Conservation (phyloP, 2,888 invertebrate genomes). For the Agrenia bidenticulata region DNA sequence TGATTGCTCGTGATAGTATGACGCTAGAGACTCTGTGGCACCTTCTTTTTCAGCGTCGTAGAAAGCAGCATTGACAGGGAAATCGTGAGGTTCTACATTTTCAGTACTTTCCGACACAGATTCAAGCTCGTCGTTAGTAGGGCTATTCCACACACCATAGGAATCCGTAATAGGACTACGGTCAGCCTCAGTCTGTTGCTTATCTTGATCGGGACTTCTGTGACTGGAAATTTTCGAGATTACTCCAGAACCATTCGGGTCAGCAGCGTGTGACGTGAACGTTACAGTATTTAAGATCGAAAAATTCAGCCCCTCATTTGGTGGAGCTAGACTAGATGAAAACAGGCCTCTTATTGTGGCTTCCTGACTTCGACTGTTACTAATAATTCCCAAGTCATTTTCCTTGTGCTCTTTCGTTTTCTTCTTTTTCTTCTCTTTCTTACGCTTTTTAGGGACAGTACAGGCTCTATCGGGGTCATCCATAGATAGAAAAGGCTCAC, state of each 20-base stretch:
- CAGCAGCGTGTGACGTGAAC: too few relatives aligned
- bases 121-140: slow-evolving; percentile 4
- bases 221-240: slow-evolving; percentile 12
- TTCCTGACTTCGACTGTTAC: slow-evolving; percentile 10
- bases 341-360: background rate
- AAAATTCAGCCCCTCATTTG: too few relatives aligned
- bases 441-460: slow-evolving; percentile 37
- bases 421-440: slow-evolving; percentile 45
- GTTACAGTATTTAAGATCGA: too few relatives aligned
- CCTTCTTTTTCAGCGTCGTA: slow-evolving; percentile 19
- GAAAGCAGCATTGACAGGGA: slow-evolving; percentile 12
- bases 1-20: slow-evolving; percentile 32
- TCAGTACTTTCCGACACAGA: background rate
- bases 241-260: slow-evolving; percentile 8
- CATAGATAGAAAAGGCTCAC: too few relatives aligned
- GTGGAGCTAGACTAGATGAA: background rate
- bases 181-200: slow-evolving; percentile 29
- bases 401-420: slow-evolving; percentile 35
- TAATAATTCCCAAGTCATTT: slow-evolving; percentile 23
- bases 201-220: background rate
- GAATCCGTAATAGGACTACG: slow-evolving; percentile 69
- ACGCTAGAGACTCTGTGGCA: slow-evolving; percentile 32
- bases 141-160: slow-evolving; percentile 14
- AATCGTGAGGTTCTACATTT: slow-evolving; percentile 26
- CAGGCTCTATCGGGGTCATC: background rate